Conservation (phyloP, 2,797 vertebrate genomes). For the Lindbergichthys nudifrons region DNA sequence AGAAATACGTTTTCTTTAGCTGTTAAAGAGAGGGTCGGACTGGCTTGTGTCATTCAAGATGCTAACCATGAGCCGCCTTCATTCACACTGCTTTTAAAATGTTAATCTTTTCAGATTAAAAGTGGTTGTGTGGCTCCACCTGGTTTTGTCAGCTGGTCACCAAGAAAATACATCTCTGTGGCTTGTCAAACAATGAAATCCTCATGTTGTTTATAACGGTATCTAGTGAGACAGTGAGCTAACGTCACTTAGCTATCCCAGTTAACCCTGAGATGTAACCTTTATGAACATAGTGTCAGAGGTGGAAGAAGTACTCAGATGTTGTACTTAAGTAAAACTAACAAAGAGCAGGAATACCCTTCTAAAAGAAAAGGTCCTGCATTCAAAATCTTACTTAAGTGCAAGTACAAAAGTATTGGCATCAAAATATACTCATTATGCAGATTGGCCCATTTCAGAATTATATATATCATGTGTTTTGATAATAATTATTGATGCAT, state of each 20-base stretch:
- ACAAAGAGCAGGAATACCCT: no score
- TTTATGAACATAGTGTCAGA: not conserved
- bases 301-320: no score
- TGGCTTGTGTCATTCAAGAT: not conserved
- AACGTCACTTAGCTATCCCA: not conserved
- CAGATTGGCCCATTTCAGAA: no score
- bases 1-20: not conserved
- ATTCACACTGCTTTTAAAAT: not conserved
- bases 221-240: not conserved
- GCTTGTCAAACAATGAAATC: not conserved
- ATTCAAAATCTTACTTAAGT: no score
- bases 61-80: slow-evolving; percentile 24
- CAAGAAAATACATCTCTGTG: no score
- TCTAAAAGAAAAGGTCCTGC: no score
- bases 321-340: no score
- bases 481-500: no score
- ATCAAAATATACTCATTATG: no score
- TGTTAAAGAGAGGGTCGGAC: not conserved
- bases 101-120: not conserved
- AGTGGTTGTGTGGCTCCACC: not conserved
- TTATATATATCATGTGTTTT: no score
- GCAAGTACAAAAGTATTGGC: no score
- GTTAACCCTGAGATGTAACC: slow-evolving; percentile 13
- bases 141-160: not conserved
- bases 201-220: not conserved